These are phyloP conservation scores for Caloenas nicobarica DNA, from an alignment of 2,113 vertebrate species.

Conservation along the genomic window DNA sequence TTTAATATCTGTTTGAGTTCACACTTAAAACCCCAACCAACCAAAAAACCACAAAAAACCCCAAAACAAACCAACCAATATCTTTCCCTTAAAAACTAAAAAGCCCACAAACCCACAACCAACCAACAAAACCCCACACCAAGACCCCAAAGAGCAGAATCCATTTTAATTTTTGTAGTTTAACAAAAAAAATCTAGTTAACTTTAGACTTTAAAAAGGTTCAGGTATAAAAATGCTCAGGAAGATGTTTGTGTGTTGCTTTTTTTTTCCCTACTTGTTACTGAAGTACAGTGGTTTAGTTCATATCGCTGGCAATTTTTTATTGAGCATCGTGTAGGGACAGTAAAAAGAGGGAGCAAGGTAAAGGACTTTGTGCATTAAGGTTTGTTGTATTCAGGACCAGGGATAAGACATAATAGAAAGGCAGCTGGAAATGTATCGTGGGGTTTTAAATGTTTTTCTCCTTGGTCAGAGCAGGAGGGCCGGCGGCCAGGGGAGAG, in stretches of 20 bases:
- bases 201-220: not conserved
- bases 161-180: not conserved
- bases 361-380: conserved; percentile 67
- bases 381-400: conserved; percentile 66
- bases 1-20: not conserved
- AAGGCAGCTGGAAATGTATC: conserved; percentile 21
- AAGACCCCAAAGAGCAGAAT: not conserved
- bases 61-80: not conserved
- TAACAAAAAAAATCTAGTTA: not conserved
- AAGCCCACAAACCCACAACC: not conserved
- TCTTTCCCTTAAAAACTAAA: too few species aligned
- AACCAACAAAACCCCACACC: not conserved
- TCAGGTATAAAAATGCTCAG: not conserved
- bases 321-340: not conserved
- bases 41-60: not conserved
- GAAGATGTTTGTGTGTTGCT: not conserved
- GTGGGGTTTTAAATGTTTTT: not conserved
- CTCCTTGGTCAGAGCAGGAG: conserved; percentile 64
- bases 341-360: conserved; percentile 61
- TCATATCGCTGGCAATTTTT: not conserved
- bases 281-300: not conserved
- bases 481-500: not conserved
- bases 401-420: conserved; percentile 49
- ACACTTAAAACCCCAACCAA: not conserved
- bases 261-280: not conserved